phyloP scores from a whole-genome alignment of 2,113 vertebrate species.

The Cettia cetti region DNA sequence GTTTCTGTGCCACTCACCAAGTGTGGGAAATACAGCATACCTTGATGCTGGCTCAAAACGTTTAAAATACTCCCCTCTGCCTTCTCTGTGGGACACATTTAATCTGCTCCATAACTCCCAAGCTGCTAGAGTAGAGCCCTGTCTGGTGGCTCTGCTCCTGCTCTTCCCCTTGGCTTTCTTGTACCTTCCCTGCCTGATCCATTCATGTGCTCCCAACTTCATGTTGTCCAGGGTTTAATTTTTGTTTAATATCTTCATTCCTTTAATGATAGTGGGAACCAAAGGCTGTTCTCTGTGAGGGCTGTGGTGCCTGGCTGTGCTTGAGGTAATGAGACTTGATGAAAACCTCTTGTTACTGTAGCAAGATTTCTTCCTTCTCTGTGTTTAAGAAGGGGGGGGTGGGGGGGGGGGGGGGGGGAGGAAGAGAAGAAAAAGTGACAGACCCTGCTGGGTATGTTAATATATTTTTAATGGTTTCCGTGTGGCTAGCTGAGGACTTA shows the following conservation, averaged over 20 bases:
- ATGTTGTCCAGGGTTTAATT: constrained; percentile 56
- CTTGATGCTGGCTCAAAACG: not conserved
- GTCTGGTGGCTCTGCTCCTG: not conserved
- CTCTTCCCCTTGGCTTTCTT: not conserved
- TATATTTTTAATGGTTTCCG: constrained; percentile 58
- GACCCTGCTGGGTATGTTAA: constrained; percentile 58
- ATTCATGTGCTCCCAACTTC: not conserved
- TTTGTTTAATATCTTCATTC: constrained; percentile 64
- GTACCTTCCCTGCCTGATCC: not conserved
- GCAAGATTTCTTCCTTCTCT: constrained; percentile 56
- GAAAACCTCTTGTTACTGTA: constrained; percentile 64
- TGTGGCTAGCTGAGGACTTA: constrained; percentile 52
- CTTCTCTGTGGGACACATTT: not conserved
- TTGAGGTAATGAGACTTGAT: constrained; percentile 69
- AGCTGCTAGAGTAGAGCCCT: not conserved
- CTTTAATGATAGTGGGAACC: constrained; percentile 54
- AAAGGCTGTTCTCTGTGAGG: constrained; percentile 54
- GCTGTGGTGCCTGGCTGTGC: constrained; percentile 40
- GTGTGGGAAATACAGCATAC: not conserved
- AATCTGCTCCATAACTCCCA: not conserved
- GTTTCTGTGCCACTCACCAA: not conserved
- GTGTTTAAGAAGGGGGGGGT: not conserved
- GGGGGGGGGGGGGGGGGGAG: not conserved
- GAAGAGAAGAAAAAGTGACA: constrained; percentile 42
- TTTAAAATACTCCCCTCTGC: not conserved